Base-by-base conservation (phyloP, 2,113 vertebrate genomes). In the Bufo gargarizans region DNA sequence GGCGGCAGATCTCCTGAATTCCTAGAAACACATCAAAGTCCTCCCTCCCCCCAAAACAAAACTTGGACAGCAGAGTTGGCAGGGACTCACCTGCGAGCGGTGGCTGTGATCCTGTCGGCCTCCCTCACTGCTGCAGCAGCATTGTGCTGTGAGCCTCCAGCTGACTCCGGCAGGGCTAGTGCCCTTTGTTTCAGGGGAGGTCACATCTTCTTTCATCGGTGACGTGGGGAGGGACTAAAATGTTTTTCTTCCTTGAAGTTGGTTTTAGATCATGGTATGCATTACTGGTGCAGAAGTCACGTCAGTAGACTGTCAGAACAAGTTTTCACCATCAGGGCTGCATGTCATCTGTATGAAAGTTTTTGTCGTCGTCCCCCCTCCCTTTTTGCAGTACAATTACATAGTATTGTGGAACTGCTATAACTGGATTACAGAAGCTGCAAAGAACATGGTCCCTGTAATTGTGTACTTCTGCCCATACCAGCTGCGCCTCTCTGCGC, bases 231-330 rank as follows among this genome's bases (percentile, higher is more conserved):
- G 86, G 86, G 59, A 81, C 69, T 88, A 20, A 61, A 76, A 53
- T 53, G 74, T 72, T 82, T 45, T 71, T 69, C 19, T 88, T 88
- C 17, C 76, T 81, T 74, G 45, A 74, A 47, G 45, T 74, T 81
- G 13, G 45, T 19, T 19, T 3, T 17, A 61, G 79, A 81, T 61
- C 6, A 61, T 0, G 6, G 2, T 61, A 19, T 4, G 10, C 0
- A 43, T 43, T 19, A 76, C 72, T 76, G 8, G 45, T 43, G 72
- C 12, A 76, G 3, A 76, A 49, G 72, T 76, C 72, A 76, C 20
- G 45, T 76, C 72, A 20, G 45, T 47, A 49, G 5, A 20, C 72
- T 16, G 4, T 43, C 33, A 3, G 3, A 14, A 43, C 67, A 13
- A 22, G 22, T 71, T 13, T 33, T 14, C 10, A 10, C 8, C 20